Conservation (phyloP, 2,797 vertebrate genomes). For the Leuciscus waleckii region DNA sequence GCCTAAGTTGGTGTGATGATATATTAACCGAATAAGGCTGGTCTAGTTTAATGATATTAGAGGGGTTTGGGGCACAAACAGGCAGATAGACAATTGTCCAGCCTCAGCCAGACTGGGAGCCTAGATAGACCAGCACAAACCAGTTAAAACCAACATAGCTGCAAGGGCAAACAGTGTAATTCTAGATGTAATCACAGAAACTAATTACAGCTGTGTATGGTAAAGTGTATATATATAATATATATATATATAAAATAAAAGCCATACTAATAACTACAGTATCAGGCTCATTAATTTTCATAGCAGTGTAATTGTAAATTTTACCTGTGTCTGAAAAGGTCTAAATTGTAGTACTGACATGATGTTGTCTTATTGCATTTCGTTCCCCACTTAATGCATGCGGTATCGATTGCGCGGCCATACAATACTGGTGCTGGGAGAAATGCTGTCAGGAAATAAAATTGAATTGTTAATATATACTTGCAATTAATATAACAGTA, state of each 20-base stretch:
- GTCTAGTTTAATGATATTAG: background rate
- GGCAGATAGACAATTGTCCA: background rate
- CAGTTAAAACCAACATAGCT: background rate
- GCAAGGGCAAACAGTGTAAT: no score
- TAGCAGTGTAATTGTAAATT: background rate
- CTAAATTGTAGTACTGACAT: slow-evolving; percentile 88
- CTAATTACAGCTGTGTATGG: no score
- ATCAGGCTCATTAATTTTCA: background rate
- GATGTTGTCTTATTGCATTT: slow-evolving; percentile 81
- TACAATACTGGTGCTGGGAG: slow-evolving; percentile 90
- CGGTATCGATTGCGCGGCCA: slow-evolving; percentile 87
- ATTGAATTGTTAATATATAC: background rate
- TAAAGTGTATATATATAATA: no score
- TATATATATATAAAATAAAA: background rate
- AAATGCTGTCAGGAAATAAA: slow-evolving; percentile 80
- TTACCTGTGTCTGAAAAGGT: slow-evolving; percentile 85
- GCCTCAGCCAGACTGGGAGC: background rate
- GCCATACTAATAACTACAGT: background rate
- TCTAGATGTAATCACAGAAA: no score
- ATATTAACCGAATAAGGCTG: background rate
- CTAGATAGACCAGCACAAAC: background rate
- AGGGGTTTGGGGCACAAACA: background rate
- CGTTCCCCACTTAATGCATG: slow-evolving; percentile 86
- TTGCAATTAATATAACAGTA: background rate
- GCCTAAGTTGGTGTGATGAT: background rate